Evolutionary conservation across 2,797 vertebrate species (phyloP), one percentile per base, ranked within the genome.

Genomic region (Onychomys arenicola): DNA sequence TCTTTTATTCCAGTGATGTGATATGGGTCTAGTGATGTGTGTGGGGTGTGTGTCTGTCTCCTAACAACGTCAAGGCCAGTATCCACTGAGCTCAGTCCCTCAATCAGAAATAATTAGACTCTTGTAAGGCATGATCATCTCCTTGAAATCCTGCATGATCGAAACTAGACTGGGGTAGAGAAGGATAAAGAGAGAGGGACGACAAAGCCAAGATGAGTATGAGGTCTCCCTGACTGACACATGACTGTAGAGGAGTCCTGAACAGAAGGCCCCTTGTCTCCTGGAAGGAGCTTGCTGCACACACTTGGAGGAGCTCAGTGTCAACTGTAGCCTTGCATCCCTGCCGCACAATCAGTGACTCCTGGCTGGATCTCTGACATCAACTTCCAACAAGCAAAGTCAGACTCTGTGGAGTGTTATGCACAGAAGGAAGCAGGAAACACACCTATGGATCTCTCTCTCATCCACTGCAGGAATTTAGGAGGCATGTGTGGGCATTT

Each of bases 331-430:
- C 32, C 67, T 40, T 12, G 46, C 75, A 40, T 40, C 52, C 46
- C 78, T 37, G 40, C 37, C 59, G 65, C 89, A 91, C 61, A 71
- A 75, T 85, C 76, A 85, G 29, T 32, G 78, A 76, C 59, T 95
- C 65, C 63, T n/a, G 65, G 92, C 89, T 78, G 55, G 37, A 52
- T 95, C 81, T 71, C 55, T 94, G 96, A 80, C 84, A 83, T 27
- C 21, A 94, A 82, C n/a, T 97, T 97, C 77, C 76, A 89, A 52
- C 93, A 81, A 4, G 49, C 73, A 91, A 91, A 37, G 59, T 94
- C 89, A 95, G 89, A 61, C 49, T 98, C 77, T 37, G 63, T 55
- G 17, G 14, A 69, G 86, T 77, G 81, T 67, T 95, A 82, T 95
- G 57, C 90, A 77, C 63, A 81, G 82, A 95, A 94, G 10, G 27